These are phyloP conservation scores for Geothlypis trichas DNA, from an alignment of 2,113 vertebrate genomes.

Conservation along the genomic window DNA sequence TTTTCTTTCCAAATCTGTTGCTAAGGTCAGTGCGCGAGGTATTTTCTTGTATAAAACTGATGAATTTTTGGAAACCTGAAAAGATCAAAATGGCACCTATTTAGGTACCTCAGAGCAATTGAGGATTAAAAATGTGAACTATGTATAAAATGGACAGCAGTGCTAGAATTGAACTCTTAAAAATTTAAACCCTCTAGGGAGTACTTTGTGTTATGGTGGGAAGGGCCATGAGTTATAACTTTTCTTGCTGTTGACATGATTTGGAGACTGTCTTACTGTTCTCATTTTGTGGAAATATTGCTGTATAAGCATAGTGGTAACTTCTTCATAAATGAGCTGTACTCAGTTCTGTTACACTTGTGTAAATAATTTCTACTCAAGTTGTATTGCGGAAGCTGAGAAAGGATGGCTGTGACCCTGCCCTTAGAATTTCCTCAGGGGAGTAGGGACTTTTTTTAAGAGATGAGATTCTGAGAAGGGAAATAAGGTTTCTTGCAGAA, in stretches of 20 bases:
- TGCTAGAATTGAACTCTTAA: not conserved
- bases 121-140: not conserved
- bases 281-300: not conserved
- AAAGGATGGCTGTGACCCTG: not conserved
- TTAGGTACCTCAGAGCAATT: not conserved
- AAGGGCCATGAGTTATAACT: not conserved
- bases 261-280: not conserved
- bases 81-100: not conserved
- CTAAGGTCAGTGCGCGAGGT: not conserved
- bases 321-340: not conserved
- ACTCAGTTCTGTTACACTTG: not conserved
- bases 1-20: not conserved
- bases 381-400: not conserved
- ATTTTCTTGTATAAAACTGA: not conserved
- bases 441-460: constrained; percentile 28
- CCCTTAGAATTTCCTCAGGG: constrained; percentile 7
- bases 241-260: not conserved
- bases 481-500: not conserved
- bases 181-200: not conserved
- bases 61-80: not conserved
- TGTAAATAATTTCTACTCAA: not conserved
- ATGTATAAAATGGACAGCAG: not conserved
- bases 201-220: not conserved
- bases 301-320: not conserved
- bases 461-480: constrained; percentile 27